These are phyloP conservation scores for Lithophane ornitopus DNA, from an alignment of 2,888 invertebrate genomes.

Conservation along the genomic window DNA sequence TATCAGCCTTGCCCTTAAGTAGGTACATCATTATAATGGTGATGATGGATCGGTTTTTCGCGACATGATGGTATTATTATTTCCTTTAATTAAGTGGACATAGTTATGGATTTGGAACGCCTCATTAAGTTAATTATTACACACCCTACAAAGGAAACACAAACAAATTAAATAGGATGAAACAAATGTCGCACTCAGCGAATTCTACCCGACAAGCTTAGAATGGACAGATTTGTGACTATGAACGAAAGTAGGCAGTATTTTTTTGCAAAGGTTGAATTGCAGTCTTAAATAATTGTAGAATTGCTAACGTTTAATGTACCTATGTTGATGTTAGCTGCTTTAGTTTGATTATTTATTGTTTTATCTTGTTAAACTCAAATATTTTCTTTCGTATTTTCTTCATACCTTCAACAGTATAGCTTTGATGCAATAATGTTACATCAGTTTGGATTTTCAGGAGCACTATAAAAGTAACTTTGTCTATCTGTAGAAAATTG, in stretches of 20 bases:
- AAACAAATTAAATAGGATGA: too few species aligned
- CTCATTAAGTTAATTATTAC: background rate
- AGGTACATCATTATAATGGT: constrained; percentile 18
- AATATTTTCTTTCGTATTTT: background rate
- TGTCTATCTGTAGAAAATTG: constrained; percentile 7
- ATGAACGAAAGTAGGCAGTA: background rate
- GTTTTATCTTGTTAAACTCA: background rate
- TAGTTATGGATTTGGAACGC: background rate
- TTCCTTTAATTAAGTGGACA: background rate
- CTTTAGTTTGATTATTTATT: constrained; percentile 7
- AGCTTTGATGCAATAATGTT: background rate
- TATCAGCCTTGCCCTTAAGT: constrained; percentile 7
- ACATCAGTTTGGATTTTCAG: background rate
- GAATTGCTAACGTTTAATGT: background rate
- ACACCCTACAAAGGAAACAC: too few species aligned
- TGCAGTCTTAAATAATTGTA: background rate
- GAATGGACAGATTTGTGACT: background rate
- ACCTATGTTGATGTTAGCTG: constrained; percentile 3
- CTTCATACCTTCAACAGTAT: background rate
- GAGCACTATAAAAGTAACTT: constrained; percentile 3
- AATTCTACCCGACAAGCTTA: background rate
- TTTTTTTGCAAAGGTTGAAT: background rate
- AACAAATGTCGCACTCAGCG: background rate
- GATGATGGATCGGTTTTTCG: constrained; percentile 36
- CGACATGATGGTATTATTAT: constrained; percentile 2